Conservation (phyloP, 2,888 invertebrate species). For the Pyrrhosoma nymphula region DNA sequence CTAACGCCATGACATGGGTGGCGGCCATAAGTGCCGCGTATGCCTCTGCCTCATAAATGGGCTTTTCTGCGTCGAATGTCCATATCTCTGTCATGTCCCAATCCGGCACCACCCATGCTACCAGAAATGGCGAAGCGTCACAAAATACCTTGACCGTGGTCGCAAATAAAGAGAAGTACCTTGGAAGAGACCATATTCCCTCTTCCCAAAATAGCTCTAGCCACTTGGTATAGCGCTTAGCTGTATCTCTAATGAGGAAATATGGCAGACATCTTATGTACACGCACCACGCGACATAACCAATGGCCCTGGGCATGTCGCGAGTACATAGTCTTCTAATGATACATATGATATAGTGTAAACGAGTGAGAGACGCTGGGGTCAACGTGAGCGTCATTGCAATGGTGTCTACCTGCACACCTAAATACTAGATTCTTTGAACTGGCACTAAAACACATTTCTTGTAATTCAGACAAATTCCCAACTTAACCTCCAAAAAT, state of each 20-base stretch:
- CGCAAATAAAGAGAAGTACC: background rate
- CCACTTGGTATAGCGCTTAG: background rate
- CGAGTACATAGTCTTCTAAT: background rate
- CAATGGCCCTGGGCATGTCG: background rate
- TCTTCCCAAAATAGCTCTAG: background rate
- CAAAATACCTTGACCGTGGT: rapidly evolving
- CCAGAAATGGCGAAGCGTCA: background rate
- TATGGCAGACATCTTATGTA: background rate
- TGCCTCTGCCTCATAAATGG: background rate
- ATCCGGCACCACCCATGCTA: background rate
- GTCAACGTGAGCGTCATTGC: background rate
- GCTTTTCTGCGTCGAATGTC: background rate
- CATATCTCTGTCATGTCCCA: background rate
- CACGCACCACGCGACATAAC: background rate
- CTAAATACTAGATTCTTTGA: background rate
- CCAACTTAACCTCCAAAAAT: background rate
- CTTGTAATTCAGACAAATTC: background rate
- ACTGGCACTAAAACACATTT: background rate
- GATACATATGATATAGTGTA: background rate
- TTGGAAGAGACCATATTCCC: background rate
- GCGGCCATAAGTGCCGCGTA: background rate
- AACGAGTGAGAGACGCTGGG: background rate
- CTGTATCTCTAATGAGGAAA: background rate
- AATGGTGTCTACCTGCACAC: background rate
- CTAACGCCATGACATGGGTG: background rate